These are phyloP conservation scores for Lerista edwardsae DNA, from an alignment of 2,797 vertebrate species.

Conservation along the genomic window DNA sequence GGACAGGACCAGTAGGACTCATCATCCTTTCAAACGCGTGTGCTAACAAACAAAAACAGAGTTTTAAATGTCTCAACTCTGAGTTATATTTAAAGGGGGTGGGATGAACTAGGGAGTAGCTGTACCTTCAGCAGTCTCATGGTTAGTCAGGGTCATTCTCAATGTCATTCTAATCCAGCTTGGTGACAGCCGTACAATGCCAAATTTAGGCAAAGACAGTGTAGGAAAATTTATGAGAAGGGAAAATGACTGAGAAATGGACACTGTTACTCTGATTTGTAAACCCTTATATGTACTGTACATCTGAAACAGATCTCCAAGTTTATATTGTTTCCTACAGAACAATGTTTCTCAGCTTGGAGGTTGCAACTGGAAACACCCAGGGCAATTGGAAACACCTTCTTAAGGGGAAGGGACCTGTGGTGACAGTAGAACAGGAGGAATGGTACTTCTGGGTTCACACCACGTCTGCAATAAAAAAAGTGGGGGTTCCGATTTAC, in stretches of 20 bases:
- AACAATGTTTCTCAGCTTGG: no score
- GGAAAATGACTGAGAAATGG: not conserved
- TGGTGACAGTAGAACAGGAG: no score
- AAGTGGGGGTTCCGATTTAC: no score
- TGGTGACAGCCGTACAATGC: not conserved
- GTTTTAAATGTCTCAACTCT: not conserved
- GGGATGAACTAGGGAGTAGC: no score
- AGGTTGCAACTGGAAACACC: no score
- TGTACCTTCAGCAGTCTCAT: not conserved
- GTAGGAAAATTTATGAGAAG: not conserved
- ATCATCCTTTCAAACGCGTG: conserved; percentile 96
- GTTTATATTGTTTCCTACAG: no score
- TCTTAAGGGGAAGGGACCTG: no score
- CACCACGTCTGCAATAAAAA: no score
- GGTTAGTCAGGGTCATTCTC: not conserved
- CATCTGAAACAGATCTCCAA: not conserved
- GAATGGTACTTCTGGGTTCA: no score
- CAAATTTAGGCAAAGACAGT: not conserved
- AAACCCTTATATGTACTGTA: not conserved
- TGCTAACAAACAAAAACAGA: conserved; percentile 75
- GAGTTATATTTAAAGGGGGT: not conserved
- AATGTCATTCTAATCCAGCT: not conserved
- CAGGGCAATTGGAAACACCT: no score
- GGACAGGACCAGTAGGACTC: conserved; percentile 88
- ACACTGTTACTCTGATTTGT: not conserved